Evolutionary conservation across 2,888 invertebrate species (phyloP).

Genomic region (Chaetoderma sp.): DNA sequence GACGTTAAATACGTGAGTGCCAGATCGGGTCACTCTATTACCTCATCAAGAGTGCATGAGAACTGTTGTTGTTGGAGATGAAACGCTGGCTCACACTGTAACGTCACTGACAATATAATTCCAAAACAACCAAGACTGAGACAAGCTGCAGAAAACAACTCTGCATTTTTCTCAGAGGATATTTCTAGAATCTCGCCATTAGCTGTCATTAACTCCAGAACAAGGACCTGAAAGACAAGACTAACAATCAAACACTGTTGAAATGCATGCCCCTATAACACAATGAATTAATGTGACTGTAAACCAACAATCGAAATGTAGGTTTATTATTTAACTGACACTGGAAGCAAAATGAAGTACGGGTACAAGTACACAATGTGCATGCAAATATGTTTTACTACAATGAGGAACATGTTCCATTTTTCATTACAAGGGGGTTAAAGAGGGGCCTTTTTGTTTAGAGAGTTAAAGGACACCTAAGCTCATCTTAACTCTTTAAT

Average conservation of each 20-base stretch:
- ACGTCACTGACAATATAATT: slow-evolving; percentile 58
- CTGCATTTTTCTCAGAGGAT: slow-evolving; percentile 48
- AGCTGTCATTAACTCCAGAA: slow-evolving; percentile 58
- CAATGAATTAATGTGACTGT: too few relatives aligned
- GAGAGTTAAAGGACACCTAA: too few relatives aligned
- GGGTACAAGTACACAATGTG: too few relatives aligned
- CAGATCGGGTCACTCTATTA: too few relatives aligned
- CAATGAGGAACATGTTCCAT: too few relatives aligned
- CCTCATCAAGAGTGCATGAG: slow-evolving; percentile 41
- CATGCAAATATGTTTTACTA: too few relatives aligned
- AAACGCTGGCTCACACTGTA: slow-evolving; percentile 62
- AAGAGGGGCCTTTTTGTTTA: too few relatives aligned
- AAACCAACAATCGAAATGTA: too few relatives aligned
- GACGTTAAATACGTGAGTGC: too few relatives aligned
- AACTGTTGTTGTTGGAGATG: slow-evolving; percentile 44
- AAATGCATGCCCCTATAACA: background rate
- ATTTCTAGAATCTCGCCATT: slow-evolving; percentile 55
- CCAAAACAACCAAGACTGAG: slow-evolving; percentile 63
- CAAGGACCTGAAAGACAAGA: slow-evolving; percentile 48
- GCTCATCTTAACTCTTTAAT: too few relatives aligned
- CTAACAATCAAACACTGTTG: background rate
- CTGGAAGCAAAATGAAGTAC: background rate
- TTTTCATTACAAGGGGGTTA: too few relatives aligned
- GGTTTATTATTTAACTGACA: too few relatives aligned
- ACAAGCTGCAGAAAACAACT: slow-evolving; percentile 56